These are phyloP conservation scores for Phyto melanocephala DNA, from an alignment of 2,888 invertebrate genomes.

Conservation along the genomic window DNA sequence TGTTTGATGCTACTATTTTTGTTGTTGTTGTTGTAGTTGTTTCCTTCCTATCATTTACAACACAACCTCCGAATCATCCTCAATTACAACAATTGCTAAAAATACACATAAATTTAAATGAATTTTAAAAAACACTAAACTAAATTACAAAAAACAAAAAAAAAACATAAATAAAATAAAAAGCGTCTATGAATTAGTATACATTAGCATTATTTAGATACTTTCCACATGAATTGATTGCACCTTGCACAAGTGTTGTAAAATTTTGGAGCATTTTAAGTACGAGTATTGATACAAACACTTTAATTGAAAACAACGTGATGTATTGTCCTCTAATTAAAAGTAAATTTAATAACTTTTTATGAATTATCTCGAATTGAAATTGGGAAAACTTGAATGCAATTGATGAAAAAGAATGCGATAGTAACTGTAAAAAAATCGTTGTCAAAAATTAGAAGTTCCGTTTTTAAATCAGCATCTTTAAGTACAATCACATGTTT, in stretches of 20 bases:
- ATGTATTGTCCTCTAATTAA: no score
- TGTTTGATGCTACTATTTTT: not conserved
- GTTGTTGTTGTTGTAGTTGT: not conserved
- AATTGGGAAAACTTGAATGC: no score
- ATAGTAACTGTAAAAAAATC: no score
- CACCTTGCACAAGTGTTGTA: slow-evolving; percentile 15
- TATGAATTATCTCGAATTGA: no score
- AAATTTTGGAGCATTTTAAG: no score
- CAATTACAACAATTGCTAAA: slow-evolving; percentile 40
- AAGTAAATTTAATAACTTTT: no score
- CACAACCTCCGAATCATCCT: slow-evolving; percentile 23
- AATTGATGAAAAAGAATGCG: no score
- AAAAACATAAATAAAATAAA: not conserved
- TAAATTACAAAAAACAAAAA: slow-evolving; percentile 2
- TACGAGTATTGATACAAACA: no score
- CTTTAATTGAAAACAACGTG: no score
- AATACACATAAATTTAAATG: slow-evolving; percentile 31
- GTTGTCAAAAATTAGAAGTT: no score
- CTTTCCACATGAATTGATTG: slow-evolving; percentile 51
- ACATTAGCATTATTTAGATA: slow-evolving; percentile 35
- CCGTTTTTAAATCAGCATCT: no score
- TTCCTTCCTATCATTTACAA: slow-evolving; percentile 35
- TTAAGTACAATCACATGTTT: no score
- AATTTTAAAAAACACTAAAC: slow-evolving; percentile 1
- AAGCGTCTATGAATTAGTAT: slow-evolving; percentile 20